These are phyloP conservation scores for Drosophila putrida DNA, from an alignment of 2,888 invertebrate species.

Conservation along the genomic window DNA sequence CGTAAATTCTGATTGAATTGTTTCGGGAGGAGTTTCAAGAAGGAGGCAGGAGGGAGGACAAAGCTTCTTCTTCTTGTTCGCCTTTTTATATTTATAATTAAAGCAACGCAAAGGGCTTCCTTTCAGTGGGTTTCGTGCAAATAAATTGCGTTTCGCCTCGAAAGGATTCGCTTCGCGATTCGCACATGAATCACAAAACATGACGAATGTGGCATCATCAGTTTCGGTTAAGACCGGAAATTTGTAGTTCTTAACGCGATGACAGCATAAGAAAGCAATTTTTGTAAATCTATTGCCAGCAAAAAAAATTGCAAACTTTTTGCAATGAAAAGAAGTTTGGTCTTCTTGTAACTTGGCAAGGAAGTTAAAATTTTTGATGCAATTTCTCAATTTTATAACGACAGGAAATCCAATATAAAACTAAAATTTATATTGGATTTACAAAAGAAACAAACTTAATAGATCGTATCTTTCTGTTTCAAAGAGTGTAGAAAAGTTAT, in stretches of 20 bases:
- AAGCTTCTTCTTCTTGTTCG: neutral
- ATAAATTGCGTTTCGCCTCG: conserved; percentile 55
- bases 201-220: conserved; percentile 59
- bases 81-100: conserved; percentile 35
- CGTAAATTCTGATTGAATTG: conserved; percentile 50
- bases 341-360: neutral
- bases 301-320: neutral
- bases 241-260: conserved; percentile 24
- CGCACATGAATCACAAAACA: conserved; percentile 44
- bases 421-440: too few species aligned
- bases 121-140: conserved; percentile 41
- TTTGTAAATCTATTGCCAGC: conserved; percentile 2
- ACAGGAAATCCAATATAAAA: too few species aligned
- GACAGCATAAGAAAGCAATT: conserved; percentile 28
- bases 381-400: too few species aligned
- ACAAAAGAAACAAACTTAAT: too few species aligned
- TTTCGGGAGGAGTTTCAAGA: conserved; percentile 21
- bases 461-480: too few species aligned
- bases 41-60: neutral
- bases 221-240: conserved; percentile 51
- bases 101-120: conserved; percentile 40
- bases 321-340: neutral
- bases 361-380: neutral
- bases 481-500: too few species aligned
- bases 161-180: conserved; percentile 53